Evolutionary conservation across 2,113 vertebrate genomes (phyloP), one percentile per base, ranked within the genome.

Genomic region (Rhizomys pruinosus): DNA sequence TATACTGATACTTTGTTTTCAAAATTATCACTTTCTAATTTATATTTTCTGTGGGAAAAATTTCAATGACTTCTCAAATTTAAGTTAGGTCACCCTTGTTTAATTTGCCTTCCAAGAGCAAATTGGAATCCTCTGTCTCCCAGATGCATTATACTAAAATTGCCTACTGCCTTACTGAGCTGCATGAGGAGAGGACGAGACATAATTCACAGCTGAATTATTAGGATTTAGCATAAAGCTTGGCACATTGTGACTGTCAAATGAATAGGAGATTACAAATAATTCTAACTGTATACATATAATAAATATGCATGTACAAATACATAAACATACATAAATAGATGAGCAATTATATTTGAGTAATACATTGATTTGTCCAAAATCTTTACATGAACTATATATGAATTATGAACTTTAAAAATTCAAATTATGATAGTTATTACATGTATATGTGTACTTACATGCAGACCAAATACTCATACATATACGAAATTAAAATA

Each of bases 191-290:
- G 27, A 87, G 3, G 20, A 1, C 2, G 79, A 52, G 64, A 9
- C 12, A 44, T 90, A 47, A 76, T 32, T 89, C 19, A 78, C 23
- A 79, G 8, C 69, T 82, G 79, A 39, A 59, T 22, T 76, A 27
- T 47, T 91, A 63, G 5, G 4, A 78, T 37, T 78, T 93, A 39
- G 2, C 78, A 37, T 61, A 91, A 77, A 78, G 9, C 42, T n/a
- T 57, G 29, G 29, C 20, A 74, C 23, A 79, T 11, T 27, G 23
- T 37, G 72, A n/a, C 39, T 66, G 6, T 34, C 25, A 23, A 68
- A n/a, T 59, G 32, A 78, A 59, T 68, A 79, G 10, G 44, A 89
- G 68, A 79, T 82, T 73, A 59, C 15, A 93, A 88, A 76, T 77
- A 89, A 59, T 78, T 71, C 42, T 64, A 71, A 91, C 61, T 44